Base-by-base conservation (phyloP, 1,140 invertebrate genomes). In the Calliopsis andreniformis region DNA sequence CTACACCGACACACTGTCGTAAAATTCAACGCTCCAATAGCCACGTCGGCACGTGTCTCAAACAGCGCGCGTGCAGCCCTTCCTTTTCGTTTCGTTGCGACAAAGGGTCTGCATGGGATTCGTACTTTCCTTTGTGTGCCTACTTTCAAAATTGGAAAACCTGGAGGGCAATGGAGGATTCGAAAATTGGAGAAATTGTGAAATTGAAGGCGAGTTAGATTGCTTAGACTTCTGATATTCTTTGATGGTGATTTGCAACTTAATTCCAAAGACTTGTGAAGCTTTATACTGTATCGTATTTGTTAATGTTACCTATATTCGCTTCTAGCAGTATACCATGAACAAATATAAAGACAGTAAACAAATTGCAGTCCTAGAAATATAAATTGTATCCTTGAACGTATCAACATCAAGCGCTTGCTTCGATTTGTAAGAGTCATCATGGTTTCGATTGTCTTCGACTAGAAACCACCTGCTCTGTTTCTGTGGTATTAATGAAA, bases 11-110 rank as follows among this genome's bases (percentile, higher is more conserved):
- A 10, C 32, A 20, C 43, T 35, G 25, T 55, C 25, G 59, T 47
- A 35, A 67, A 56, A 55, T 67, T 0, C 62, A 6, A 3, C 35
- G 35, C 35, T 39, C 35, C 69, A 23, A n/a, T n/a, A n/a, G n/a
- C n/a, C n/a, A n/a, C 14, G 64, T 64, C 23, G 70, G 47, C 56
- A 67, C 78, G 58, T 69, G 64, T 82, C 66, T 55, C 47, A 64
- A 53, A 12, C 28, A 30, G 30, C 63, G 43, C 66, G 58, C 63
- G 43, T 56, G 58, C 39, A 20, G 28, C n/a, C 39, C 62, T 20
- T 43, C 49, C 5, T 0, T 39, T 39, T 39, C 20, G 16, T 63
- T 5, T 39, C 28, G 32, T 47, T 58, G 23, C 35, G 5, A 20
- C 14, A 20, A n/a, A n/a, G n/a, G n/a, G n/a, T n/a, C n/a, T n/a